Evolutionary conservation across 2,113 vertebrate species (phyloP), one percentile per base, ranked within the genome.

Genomic region (Petromus typicus): DNA sequence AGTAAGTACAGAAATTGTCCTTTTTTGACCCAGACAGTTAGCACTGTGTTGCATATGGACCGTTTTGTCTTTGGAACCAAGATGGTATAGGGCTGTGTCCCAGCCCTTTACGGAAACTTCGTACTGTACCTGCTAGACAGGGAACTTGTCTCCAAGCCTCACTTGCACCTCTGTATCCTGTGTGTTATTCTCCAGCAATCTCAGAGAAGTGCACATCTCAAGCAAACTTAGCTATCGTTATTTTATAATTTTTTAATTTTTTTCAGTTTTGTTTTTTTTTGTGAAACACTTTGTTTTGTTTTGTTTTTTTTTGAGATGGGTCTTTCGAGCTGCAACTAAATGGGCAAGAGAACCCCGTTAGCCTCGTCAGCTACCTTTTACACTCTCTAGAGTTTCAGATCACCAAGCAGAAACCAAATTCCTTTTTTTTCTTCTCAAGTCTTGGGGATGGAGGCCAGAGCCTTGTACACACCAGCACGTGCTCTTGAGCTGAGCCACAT

Each of bases 61-160:
- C 73, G 25, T 32, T 82, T 94, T 11, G n/a, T 25, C 75, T 89
- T 96, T 85, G 76, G 51, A 83, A n/a, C 51, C 86, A 69, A 20
- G 34, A 23, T 66, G 25, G 37, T 64, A 40, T 48, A 73, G 30
- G 17, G 66, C 66, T 93, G 69, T 40, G 25, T 56, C 45, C 16
- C 43, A 90, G 71, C 16, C 43, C 51, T 87, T 73, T 11, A 57
- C 18, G 63, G 30, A 56, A 78, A n/a, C 51, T 87, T 51, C 56
- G 71, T 76, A 54, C 78, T 63, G 4, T 51, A 48, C 59, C 54
- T 67, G 43, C 61, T 64, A 59, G 71, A 25, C 4, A 86, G 81
- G 14, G 25, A 83, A 64, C 34, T 64, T 43, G 11, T 64, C n/a
- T 86, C 27, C 63, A 76, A 71, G 11, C 25, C 30, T 91, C 30